Evolutionary conservation across 2,113 vertebrate species (phyloP).

Genomic region (Piprites chloris): DNA sequence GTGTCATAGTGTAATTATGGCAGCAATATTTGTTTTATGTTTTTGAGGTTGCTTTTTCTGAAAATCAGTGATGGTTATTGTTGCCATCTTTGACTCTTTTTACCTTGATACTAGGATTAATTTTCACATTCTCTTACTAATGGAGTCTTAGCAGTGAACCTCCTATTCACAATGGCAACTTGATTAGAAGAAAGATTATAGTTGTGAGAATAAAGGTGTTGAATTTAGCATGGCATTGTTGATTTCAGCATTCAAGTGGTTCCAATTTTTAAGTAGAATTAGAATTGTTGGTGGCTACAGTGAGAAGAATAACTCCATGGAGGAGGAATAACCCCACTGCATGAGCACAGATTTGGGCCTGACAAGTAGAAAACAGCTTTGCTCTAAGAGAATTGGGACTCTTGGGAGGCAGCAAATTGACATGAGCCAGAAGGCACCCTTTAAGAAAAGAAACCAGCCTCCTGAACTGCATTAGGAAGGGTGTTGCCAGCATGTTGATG

Average conservation of each 20-base stretch:
- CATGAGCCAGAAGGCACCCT: not conserved
- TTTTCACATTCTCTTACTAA: not conserved
- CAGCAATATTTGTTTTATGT: not conserved
- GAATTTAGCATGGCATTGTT: not conserved
- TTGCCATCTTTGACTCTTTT: not conserved
- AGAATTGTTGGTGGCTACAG: not conserved
- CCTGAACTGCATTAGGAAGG: not conserved
- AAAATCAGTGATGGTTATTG: not conserved
- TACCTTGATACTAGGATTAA: not conserved
- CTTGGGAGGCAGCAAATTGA: not conserved
- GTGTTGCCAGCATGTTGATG: not conserved
- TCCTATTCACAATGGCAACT: not conserved
- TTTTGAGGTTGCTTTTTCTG: not conserved
- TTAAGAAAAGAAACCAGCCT: not conserved
- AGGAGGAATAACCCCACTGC: not conserved
- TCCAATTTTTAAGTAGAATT: not conserved
- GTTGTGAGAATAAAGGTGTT: not conserved
- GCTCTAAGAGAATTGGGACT: not conserved
- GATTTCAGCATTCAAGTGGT: not conserved
- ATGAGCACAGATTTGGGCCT: not conserved
- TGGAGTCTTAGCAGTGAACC: not conserved
- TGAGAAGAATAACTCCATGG: not conserved
- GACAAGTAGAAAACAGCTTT: not conserved
- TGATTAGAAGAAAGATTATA: not conserved
- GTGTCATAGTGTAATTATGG: not conserved